A percentile compares a stretch with the other conserved stretches of the same genome.
These are phyloP conservation scores for Diprion similis DNA, from an alignment of 1,140 invertebrate species.

Conservation along the genomic window DNA sequence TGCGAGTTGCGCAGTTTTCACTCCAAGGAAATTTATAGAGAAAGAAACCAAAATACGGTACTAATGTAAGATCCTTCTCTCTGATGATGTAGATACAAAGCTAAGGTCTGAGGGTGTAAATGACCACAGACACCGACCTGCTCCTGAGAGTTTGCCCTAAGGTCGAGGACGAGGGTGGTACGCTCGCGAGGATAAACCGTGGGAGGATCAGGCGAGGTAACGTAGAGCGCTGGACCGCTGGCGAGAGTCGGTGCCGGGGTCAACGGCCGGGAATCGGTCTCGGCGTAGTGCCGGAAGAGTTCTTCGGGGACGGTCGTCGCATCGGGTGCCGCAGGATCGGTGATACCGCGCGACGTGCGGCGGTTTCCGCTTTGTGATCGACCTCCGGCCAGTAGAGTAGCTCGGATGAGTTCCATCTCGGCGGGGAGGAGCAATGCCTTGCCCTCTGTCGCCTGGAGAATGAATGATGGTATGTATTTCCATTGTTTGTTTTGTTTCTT, in stretches of 20 bases:
- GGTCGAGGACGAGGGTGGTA: conserved; percentile 56
- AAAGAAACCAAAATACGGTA: not conserved
- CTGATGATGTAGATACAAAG: too few species aligned
- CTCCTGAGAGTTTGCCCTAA: conserved; percentile 44
- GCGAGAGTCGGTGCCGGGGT: conserved; percentile 77
- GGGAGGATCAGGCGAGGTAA: conserved; percentile 23
- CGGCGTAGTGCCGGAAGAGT: conserved; percentile 73
- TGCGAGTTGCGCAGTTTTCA: not conserved
- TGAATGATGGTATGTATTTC: conserved; percentile 10
- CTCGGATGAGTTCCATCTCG: conserved; percentile 62
- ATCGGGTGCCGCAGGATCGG: conserved; percentile 26
- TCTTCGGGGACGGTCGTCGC: conserved; percentile 64
- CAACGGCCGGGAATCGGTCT: conserved; percentile 78
- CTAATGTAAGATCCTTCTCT: too few species aligned
- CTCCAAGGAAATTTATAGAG: not conserved
- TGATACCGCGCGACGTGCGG: conserved; percentile 25
- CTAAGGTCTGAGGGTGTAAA: too few species aligned
- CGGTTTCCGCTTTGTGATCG: conserved; percentile 22
- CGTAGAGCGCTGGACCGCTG: conserved; percentile 58
- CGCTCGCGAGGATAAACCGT: conserved; percentile 41
- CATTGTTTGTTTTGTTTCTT: too few species aligned
- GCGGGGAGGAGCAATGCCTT: conserved; percentile 60
- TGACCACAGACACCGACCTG: conserved; percentile 15
- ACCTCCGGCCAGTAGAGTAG: conserved; percentile 45
- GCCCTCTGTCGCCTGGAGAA: conserved; percentile 55